Evolutionary conservation across 2,113 vertebrate genomes (phyloP).

Genomic region (Lynx canadensis): DNA sequence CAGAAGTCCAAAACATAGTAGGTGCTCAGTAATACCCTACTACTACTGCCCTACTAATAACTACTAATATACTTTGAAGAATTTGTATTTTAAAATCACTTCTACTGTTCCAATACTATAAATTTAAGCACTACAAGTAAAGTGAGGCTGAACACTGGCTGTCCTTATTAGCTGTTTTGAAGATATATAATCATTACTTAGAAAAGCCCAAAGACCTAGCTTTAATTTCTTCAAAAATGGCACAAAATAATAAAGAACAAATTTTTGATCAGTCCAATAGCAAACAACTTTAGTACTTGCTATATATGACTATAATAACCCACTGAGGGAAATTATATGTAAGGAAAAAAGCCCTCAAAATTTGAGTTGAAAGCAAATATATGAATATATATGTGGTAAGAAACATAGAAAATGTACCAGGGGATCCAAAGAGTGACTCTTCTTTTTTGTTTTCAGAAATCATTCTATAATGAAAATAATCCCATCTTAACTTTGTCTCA

Average conservation of each 20-base stretch:
- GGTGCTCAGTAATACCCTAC: not conserved
- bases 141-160: not conserved
- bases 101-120: not conserved
- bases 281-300: not conserved
- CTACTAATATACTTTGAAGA: not conserved
- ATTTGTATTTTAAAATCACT: not conserved
- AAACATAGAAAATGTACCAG: not conserved
- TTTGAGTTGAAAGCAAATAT: not conserved
- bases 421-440: not conserved
- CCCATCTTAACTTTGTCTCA: not conserved
- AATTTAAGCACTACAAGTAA: not conserved
- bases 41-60: not conserved
- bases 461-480: conserved; percentile 45
- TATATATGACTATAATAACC: not conserved
- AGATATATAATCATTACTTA: conserved; percentile 10
- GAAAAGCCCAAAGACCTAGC: not conserved
- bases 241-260: not conserved
- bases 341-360: not conserved
- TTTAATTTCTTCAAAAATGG: conserved; percentile 40
- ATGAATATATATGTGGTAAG: not conserved
- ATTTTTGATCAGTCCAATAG: not conserved
- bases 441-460: conserved; percentile 9
- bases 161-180: not conserved
- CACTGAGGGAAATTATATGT: not conserved
- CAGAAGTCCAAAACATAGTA: not conserved